A percentile compares a stretch with the other conserved stretches of the same genome.
Conservation (phyloP, 1,140 invertebrate species). For the Listronotus bonariensis region DNA sequence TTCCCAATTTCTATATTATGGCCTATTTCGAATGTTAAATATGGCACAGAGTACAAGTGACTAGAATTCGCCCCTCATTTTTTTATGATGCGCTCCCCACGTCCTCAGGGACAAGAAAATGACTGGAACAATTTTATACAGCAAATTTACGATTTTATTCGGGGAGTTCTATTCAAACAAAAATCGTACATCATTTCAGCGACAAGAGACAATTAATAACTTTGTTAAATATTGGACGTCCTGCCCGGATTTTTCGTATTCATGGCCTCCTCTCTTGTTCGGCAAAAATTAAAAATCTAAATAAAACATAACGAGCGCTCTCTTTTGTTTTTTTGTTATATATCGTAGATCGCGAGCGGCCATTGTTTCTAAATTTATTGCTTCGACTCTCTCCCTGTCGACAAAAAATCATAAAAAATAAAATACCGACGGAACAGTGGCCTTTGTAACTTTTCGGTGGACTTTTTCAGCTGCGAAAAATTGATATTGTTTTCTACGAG, state of each 20-base stretch:
- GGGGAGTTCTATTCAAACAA: slow-evolving; percentile 46
- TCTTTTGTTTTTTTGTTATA: slow-evolving; percentile 43
- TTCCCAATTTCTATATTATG: too few relatives aligned
- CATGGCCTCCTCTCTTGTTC: slow-evolving; percentile 43
- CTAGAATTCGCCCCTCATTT: neutral
- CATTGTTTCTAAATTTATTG: slow-evolving; percentile 48
- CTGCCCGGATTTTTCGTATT: slow-evolving; percentile 31
- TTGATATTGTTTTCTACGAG: slow-evolving; percentile 39
- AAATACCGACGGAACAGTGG: slow-evolving; percentile 28
- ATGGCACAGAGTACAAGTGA: neutral
- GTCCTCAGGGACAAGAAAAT: slow-evolving; percentile 12
- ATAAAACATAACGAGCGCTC: slow-evolving; percentile 47
- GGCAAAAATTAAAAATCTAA: slow-evolving; percentile 49
- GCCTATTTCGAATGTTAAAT: too few relatives aligned
- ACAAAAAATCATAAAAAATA: slow-evolving; percentile 36
- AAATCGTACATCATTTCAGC: slow-evolving; percentile 49
- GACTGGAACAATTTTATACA: slow-evolving; percentile 19
- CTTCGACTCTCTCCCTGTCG: slow-evolving; percentile 30
- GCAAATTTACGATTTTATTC: slow-evolving; percentile 41
- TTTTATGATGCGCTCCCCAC: neutral
- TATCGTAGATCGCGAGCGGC: slow-evolving; percentile 41
- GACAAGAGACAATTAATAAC: slow-evolving; percentile 49
- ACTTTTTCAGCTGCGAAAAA: slow-evolving; percentile 40
- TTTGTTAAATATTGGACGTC: slow-evolving; percentile 46
- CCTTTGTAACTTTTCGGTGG: slow-evolving; percentile 27